These are phyloP conservation scores for Carassius auratus DNA, from an alignment of 2,113 vertebrate genomes.

Conservation along the genomic window DNA sequence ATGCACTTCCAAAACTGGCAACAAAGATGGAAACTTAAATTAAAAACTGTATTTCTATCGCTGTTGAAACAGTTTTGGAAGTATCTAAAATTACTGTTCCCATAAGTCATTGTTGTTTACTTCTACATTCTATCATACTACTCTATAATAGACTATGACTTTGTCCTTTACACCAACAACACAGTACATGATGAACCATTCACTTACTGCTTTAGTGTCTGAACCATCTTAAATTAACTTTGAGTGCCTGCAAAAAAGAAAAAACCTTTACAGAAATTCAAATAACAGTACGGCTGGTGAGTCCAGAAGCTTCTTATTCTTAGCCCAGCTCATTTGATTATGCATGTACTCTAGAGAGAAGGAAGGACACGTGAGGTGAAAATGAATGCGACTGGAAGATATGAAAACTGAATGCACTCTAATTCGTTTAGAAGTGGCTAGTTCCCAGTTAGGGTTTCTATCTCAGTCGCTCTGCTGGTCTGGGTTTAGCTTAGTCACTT, in stretches of 20 bases:
- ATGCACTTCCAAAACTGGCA: too few relatives aligned
- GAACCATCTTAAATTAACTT: neutral
- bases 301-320: constrained; percentile 1
- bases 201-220: neutral
- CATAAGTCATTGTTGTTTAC: too few relatives aligned
- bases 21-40: too few relatives aligned
- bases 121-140: too few relatives aligned
- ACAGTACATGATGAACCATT: neutral
- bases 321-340: neutral
- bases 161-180: neutral
- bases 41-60: too few relatives aligned
- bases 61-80: too few relatives aligned
- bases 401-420: neutral
- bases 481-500: neutral
- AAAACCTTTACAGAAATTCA: constrained; percentile 1
- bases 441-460: neutral
- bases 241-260: neutral
- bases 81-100: too few relatives aligned
- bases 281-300: neutral
- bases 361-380: neutral
- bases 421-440: neutral
- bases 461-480: neutral
- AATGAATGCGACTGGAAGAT: neutral
- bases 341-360: neutral
- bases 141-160: neutral